These are phyloP conservation scores for Pseudococcus jackbeardsleyi DNA, from an alignment of 2,888 invertebrate genomes.

Conservation along the genomic window DNA sequence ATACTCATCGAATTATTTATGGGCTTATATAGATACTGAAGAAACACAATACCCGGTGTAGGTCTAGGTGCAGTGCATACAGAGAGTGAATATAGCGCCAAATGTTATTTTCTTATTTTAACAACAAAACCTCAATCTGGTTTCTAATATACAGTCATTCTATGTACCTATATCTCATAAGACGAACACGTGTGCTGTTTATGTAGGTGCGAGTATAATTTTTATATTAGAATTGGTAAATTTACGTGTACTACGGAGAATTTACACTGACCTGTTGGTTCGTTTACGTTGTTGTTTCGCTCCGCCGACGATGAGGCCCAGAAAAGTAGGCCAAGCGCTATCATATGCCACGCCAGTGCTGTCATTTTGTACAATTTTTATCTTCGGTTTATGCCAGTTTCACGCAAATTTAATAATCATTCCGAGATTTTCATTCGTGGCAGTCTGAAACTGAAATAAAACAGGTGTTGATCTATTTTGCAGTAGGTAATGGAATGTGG, in stretches of 20 bases:
- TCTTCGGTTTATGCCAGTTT: conserved; percentile 5
- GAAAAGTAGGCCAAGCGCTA: conserved; percentile 63
- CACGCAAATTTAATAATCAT: conserved; percentile 57
- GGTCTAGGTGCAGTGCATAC: too few species aligned
- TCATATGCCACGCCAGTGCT: conserved; percentile 62
- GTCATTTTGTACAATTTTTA: conserved; percentile 59
- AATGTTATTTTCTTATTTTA: neutral
- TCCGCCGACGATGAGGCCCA: conserved; percentile 63
- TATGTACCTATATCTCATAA: neutral
- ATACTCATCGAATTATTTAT: neutral
- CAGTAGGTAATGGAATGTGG: too few species aligned
- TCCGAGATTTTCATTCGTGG: conserved; percentile 45
- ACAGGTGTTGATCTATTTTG: neutral
- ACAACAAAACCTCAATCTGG: neutral
- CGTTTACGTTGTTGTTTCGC: conserved; percentile 61
- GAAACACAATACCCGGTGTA: too few species aligned
- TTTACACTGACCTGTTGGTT: conserved; percentile 58
- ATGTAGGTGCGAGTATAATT: conserved; percentile 25
- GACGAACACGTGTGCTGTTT: conserved; percentile 13
- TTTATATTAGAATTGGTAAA: conserved; percentile 48
- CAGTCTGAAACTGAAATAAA: conserved; percentile 48
- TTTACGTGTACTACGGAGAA: conserved; percentile 11
- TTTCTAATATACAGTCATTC: neutral
- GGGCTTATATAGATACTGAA: neutral
- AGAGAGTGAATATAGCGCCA: neutral